Percentiles rank a stretch among this genome's conserved stretches.
phyloP scores from a whole-genome alignment of 2,797 vertebrate genomes.

The Sciurus carolinensis region DNA sequence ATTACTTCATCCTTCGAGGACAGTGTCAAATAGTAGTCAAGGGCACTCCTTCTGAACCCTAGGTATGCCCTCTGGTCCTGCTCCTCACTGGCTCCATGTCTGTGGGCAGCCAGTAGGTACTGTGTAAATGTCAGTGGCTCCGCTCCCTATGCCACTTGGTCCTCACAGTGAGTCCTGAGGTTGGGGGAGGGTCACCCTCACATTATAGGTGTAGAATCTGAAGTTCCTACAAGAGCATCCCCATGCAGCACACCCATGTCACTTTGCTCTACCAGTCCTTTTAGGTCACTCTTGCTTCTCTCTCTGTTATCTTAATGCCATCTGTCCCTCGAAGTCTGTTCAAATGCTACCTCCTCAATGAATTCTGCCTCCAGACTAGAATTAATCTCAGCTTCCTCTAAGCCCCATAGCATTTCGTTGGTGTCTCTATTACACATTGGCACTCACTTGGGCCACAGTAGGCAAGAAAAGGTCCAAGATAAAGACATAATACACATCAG shows the following conservation, averaged over 20 bases:
- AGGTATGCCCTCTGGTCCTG: neutral
- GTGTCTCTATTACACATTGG: neutral
- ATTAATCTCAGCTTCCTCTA: neutral
- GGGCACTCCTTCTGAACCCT: neutral
- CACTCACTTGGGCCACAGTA: neutral
- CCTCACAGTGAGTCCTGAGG: neutral
- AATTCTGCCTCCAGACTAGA: neutral
- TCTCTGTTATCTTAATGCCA: constrained; percentile 53
- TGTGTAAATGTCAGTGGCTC: neutral
- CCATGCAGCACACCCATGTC: neutral
- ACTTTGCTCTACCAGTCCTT: neutral
- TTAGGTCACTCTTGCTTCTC: constrained; percentile 3
- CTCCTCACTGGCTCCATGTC: neutral
- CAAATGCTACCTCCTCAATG: neutral
- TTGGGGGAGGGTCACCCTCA: neutral
- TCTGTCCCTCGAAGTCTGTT: neutral
- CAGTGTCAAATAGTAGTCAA: neutral
- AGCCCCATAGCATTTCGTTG: neutral
- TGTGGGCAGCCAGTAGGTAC: neutral
- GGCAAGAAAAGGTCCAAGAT: neutral
- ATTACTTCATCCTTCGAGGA: neutral
- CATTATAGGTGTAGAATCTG: neutral
- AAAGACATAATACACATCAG: neutral
- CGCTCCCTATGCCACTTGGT: fast-evolving
- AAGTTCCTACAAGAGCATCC: constrained; percentile 2